Evolutionary conservation across 2,888 invertebrate species (phyloP).

Genomic region (Noctua fimbriata): DNA sequence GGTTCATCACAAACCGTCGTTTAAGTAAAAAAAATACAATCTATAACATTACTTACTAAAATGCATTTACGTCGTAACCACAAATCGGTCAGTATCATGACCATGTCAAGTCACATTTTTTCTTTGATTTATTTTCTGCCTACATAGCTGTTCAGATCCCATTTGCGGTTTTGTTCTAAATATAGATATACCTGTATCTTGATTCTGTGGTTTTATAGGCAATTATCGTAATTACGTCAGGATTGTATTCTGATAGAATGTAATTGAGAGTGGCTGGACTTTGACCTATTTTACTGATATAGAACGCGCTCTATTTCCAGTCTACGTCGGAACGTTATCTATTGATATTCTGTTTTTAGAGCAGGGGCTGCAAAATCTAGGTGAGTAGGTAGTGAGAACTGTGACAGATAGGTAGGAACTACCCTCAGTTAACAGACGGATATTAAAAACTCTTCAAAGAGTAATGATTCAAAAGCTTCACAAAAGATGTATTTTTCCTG

Average conservation of each 20-base stretch:
- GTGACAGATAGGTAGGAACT: not conserved
- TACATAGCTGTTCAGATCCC: not conserved
- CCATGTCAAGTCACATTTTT: constrained; percentile 1
- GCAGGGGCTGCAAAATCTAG: not conserved
- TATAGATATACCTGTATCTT: constrained; percentile 6
- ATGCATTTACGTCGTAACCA: constrained; percentile 18
- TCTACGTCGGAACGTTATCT: not conserved
- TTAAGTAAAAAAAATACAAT: not conserved
- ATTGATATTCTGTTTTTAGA: not conserved
- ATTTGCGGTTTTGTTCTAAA: constrained; percentile 48
- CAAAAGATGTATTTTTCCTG: not conserved
- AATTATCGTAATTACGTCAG: constrained; percentile 20
- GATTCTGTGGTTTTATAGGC: constrained; percentile 34
- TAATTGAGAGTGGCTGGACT: not conserved
- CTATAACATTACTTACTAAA: not conserved
- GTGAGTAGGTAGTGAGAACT: not conserved
- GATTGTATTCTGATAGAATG: not conserved
- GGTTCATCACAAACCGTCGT: not conserved
- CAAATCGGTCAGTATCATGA: constrained; percentile 31
- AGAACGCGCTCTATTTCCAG: constrained; percentile 6
- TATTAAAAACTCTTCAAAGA: not conserved
- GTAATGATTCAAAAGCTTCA: not conserved
- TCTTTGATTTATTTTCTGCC: not conserved
- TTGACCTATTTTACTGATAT: constrained; percentile 5
- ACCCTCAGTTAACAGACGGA: too few relatives aligned